Evolutionary conservation across 2,888 invertebrate species (phyloP).

Genomic region (Mythimna ferrago): DNA sequence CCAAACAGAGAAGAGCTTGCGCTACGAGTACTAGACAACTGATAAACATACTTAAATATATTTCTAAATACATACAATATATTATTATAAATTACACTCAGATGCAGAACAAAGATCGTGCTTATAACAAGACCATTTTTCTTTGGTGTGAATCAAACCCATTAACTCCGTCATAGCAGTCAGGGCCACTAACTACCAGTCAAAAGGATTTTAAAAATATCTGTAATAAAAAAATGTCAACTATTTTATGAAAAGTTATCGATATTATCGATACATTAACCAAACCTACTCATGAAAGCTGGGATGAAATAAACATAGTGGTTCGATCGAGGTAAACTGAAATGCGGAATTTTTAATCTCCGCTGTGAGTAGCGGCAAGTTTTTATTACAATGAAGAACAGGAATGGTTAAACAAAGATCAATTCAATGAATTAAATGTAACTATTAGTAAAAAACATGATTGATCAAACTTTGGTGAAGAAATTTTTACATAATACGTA

Average conservation of each 20-base stretch:
- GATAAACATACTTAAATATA: no score
- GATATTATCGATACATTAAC: not conserved
- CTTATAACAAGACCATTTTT: no score
- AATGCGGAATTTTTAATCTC: constrained; percentile 9
- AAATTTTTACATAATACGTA: not conserved
- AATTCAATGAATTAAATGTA: not conserved
- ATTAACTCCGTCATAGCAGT: no score
- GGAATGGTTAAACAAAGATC: not conserved
- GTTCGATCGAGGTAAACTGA: constrained; percentile 2
- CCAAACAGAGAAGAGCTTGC: no score
- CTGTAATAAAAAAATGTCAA: not conserved
- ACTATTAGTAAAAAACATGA: not conserved
- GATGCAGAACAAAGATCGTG: no score
- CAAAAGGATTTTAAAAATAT: no score
- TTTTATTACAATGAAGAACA: not conserved
- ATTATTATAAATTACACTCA: no score
- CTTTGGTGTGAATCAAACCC: no score
- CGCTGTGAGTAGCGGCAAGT: not conserved
- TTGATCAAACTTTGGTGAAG: not conserved
- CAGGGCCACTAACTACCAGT: no score
- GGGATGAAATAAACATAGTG: constrained; percentile 29
- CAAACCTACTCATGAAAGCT: not conserved
- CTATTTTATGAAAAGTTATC: not conserved
- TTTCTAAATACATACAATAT: no score
- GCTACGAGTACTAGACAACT: no score